These are phyloP conservation scores for Drosophila picticornis DNA, from an alignment of 2,888 invertebrate species.

Conservation along the genomic window DNA sequence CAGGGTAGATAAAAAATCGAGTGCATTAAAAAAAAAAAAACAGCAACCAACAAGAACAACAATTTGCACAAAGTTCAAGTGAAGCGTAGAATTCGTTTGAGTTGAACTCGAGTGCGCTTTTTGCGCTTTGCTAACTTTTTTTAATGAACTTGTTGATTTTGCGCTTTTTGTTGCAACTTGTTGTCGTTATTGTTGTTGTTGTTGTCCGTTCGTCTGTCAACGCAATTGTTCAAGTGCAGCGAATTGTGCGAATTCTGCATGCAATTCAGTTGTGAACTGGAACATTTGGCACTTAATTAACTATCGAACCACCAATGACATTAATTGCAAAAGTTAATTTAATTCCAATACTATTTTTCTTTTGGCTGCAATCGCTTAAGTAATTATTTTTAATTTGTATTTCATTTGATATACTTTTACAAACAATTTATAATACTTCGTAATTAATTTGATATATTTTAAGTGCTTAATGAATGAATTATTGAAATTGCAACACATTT, in stretches of 20 bases:
- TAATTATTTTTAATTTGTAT: not conserved
- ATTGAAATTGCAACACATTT: not conserved
- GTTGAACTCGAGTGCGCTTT: slow-evolving; percentile 49
- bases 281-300: slow-evolving; percentile 61
- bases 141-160: slow-evolving; percentile 79
- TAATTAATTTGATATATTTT: not conserved
- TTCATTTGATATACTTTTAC: not conserved
- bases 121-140: slow-evolving; percentile 63
- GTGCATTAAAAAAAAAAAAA: not conserved
- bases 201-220: slow-evolving; percentile 56
- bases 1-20: slow-evolving; percentile 20
- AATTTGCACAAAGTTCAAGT: slow-evolving; percentile 63
- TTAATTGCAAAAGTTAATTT: slow-evolving; percentile 44
- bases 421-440: not conserved
- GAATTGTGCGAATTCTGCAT: slow-evolving; percentile 33
- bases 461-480: not conserved
- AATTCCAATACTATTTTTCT: not conserved
- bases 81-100: slow-evolving; percentile 77
- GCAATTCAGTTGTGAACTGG: slow-evolving; percentile 66
- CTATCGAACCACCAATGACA: slow-evolving; percentile 11
- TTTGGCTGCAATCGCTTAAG: not conserved
- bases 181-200: slow-evolving; percentile 29
- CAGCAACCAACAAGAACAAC: slow-evolving; percentile 7
- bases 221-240: slow-evolving; percentile 57
- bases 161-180: slow-evolving; percentile 36